Evolutionary conservation across 2,797 vertebrate species (phyloP).

Genomic region (Acrocephalus scirpaceus): DNA sequence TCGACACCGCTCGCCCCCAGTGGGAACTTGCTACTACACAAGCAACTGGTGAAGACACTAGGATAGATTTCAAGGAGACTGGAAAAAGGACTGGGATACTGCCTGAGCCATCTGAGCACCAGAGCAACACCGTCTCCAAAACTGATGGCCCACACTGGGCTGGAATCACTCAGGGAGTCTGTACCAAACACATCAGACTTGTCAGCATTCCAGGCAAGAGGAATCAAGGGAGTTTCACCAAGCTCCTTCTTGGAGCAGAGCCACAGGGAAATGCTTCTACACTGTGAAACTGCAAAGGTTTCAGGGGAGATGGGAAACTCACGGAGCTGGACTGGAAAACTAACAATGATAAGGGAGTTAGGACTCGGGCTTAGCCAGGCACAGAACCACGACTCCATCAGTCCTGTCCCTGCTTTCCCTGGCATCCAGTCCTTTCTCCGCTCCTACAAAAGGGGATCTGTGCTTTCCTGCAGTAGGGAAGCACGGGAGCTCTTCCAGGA

Average conservation of each 20-base stretch:
- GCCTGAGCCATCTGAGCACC: background rate
- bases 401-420: background rate
- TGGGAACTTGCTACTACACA: background rate
- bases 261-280: background rate
- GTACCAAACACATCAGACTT: background rate
- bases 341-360: accelerated
- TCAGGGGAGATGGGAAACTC: background rate
- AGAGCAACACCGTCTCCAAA: background rate
- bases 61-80: background rate
- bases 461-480: background rate
- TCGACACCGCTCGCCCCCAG: accelerated
- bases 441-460: background rate
- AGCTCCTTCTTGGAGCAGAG: background rate
- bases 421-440: background rate
- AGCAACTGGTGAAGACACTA: background rate
- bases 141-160: background rate
- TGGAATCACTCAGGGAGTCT: slow-evolving; percentile 8
- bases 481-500: background rate
- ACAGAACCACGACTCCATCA: background rate
- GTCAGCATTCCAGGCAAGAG: background rate
- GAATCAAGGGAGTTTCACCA: background rate
- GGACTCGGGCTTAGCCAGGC: background rate
- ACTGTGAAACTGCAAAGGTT: background rate
- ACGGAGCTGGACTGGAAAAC: background rate
- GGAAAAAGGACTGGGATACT: background rate